These are phyloP conservation scores for Synergus gifuensis DNA, from an alignment of 2,888 invertebrate species.

Conservation along the genomic window DNA sequence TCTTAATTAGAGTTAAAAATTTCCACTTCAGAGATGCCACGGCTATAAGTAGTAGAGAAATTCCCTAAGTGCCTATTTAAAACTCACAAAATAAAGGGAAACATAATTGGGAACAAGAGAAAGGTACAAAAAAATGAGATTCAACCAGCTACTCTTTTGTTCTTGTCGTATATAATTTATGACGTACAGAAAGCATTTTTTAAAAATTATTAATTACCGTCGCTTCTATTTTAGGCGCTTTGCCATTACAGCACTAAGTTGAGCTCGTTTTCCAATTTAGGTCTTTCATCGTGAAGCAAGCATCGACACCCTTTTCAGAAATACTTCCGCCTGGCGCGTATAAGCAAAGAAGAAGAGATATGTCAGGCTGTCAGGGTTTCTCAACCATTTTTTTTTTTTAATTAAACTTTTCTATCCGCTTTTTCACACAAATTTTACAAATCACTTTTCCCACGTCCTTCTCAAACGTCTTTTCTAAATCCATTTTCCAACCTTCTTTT, in stretches of 20 bases:
- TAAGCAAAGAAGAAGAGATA: neutral
- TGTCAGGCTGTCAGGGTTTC: neutral
- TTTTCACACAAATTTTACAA: too few species aligned
- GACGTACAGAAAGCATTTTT: slow-evolving; percentile 17
- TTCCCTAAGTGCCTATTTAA: neutral
- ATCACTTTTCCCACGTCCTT: too few species aligned
- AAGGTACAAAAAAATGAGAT: slow-evolving; percentile 11
- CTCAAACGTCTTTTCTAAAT: too few species aligned
- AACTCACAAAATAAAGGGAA: neutral
- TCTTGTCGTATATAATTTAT: slow-evolving; percentile 13
- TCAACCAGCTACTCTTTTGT: slow-evolving; percentile 17
- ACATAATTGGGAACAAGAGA: slow-evolving; percentile 30
- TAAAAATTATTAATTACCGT: slow-evolving; percentile 13
- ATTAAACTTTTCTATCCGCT: too few species aligned
- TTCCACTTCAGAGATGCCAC: neutral
- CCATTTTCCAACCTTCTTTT: too few species aligned
- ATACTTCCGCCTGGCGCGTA: slow-evolving; percentile 1
- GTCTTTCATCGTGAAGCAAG: neutral
- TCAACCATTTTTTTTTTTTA: neutral
- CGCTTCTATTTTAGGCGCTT: neutral
- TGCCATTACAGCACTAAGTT: neutral
- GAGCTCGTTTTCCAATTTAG: neutral
- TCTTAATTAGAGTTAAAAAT: neutral
- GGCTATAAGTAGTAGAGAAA: neutral
- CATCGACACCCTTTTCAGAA: slow-evolving; percentile 2